A percentile compares a stretch with the other conserved stretches of the same genome.
Evolutionary conservation across 92 coral and sea anemone genomes (phyloP).

Genomic region (Porites cylindrica): DNA sequence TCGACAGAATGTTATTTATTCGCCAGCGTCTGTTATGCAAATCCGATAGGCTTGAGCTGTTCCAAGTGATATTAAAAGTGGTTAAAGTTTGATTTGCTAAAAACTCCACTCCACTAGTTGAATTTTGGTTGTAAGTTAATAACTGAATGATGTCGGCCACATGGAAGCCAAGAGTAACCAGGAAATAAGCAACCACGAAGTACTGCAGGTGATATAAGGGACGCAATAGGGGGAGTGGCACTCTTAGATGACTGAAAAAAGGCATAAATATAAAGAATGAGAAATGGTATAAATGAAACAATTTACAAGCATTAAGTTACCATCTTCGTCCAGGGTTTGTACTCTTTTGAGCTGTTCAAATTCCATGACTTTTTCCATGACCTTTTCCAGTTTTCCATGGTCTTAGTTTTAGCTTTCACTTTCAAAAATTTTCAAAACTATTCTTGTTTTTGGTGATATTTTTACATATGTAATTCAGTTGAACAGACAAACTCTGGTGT

Average conservation of each 20-base stretch:
- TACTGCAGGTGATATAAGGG: slow-evolving; percentile 45
- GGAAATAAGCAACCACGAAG: slow-evolving; percentile 41
- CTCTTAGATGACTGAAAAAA: slow-evolving; percentile 49
- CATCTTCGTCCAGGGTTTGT: too few relatives aligned
- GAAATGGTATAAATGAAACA: too few relatives aligned
- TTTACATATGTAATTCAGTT: too few relatives aligned
- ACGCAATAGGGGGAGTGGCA: slow-evolving; percentile 42
- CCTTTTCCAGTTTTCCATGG: too few relatives aligned
- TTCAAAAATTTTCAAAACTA: too few relatives aligned
- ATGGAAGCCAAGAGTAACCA: slow-evolving; percentile 52
- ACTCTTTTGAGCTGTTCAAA: too few relatives aligned
- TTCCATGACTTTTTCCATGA: too few relatives aligned
- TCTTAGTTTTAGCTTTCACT: too few relatives aligned
- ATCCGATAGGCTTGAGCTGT: slow-evolving; percentile 9
- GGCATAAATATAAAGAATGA: background rate
- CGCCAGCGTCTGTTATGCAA: slow-evolving; percentile 30
- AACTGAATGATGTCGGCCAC: slow-evolving; percentile 29
- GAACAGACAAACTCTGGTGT: too few relatives aligned
- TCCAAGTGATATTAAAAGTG: slow-evolving; percentile 5
- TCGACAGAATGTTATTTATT: background rate
- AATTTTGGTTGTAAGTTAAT: background rate
- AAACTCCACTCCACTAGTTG: background rate
- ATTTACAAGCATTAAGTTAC: too few relatives aligned
- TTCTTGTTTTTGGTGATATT: too few relatives aligned
- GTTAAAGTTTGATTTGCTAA: slow-evolving; percentile 8